Conservation (phyloP, 2,797 vertebrate species). For the Tarsius wallacei region DNA sequence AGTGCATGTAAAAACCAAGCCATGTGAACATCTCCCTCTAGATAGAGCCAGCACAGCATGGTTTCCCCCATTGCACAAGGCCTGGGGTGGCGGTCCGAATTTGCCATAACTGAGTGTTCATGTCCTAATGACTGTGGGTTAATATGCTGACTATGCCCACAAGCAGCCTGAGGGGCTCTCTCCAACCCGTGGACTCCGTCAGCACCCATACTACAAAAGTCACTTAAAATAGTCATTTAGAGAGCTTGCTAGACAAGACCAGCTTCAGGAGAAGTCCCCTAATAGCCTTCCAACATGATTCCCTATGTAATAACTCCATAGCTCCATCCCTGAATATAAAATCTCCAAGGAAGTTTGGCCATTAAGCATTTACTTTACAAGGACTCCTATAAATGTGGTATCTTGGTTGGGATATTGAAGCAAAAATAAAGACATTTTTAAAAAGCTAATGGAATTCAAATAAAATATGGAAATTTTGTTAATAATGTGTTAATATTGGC, state of each 20-base stretch:
- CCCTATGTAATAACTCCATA: not conserved
- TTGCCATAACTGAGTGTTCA: not conserved
- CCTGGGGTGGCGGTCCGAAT: not conserved
- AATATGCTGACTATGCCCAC: not conserved
- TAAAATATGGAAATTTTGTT: not conserved
- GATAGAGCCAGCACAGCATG: not conserved
- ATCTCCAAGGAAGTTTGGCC: not conserved
- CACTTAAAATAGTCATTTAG: not conserved
- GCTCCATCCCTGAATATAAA: not conserved
- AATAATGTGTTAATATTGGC: not conserved
- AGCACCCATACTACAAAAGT: not conserved
- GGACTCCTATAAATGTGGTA: not conserved
- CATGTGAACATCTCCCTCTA: not conserved
- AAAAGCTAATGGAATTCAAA: not conserved
- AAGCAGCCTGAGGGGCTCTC: not conserved
- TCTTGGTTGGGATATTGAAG: not conserved
- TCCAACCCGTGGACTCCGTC: not conserved
- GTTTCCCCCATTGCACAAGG: not conserved
- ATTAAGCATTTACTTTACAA: not conserved
- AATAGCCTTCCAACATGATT: not conserved
- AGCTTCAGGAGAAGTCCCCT: not conserved
- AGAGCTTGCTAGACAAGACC: not conserved
- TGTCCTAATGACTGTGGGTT: not conserved
- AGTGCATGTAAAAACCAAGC: not conserved
- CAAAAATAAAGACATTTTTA: not conserved